These are phyloP conservation scores for Acleris emargana DNA, from an alignment of 2,888 invertebrate species.

Conservation along the genomic window DNA sequence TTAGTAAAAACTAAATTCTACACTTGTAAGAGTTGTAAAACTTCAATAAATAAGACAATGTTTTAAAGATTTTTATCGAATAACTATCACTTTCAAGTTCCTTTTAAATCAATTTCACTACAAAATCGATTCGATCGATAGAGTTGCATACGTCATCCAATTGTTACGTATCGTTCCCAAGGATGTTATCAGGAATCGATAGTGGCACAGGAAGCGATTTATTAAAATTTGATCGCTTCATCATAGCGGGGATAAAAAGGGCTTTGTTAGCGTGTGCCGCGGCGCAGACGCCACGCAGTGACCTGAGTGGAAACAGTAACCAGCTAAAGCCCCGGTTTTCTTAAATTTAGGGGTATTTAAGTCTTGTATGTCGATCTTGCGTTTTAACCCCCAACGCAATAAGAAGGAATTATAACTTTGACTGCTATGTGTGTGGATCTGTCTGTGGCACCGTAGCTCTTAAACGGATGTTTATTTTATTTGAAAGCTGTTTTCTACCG, in stretches of 20 bases:
- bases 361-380: too few relatives aligned
- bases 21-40: too few relatives aligned
- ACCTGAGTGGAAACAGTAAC: constrained; percentile 14
- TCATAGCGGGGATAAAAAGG: constrained; percentile 61
- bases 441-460: too few relatives aligned
- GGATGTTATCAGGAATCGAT: constrained; percentile 53
- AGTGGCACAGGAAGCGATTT: constrained; percentile 72
- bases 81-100: constrained; percentile 17
- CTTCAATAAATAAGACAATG: neutral
- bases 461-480: too few relatives aligned
- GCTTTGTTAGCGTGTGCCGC: constrained; percentile 52
- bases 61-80: neutral
- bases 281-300: constrained; percentile 36
- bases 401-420: too few relatives aligned
- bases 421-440: too few relatives aligned
- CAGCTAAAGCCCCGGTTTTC: too few relatives aligned
- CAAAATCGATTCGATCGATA: constrained; percentile 23
- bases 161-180: constrained; percentile 36
- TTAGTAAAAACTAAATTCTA: too few relatives aligned
- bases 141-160: constrained; percentile 22
- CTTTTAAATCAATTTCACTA: constrained; percentile 11
- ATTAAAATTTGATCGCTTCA: constrained; percentile 69
- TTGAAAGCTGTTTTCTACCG: too few relatives aligned
- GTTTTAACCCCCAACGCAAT: too few relatives aligned
- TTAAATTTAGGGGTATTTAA: too few relatives aligned